Base-by-base conservation (phyloP, 1,140 invertebrate genomes). In the Meloidogyne floridensis region DNA sequence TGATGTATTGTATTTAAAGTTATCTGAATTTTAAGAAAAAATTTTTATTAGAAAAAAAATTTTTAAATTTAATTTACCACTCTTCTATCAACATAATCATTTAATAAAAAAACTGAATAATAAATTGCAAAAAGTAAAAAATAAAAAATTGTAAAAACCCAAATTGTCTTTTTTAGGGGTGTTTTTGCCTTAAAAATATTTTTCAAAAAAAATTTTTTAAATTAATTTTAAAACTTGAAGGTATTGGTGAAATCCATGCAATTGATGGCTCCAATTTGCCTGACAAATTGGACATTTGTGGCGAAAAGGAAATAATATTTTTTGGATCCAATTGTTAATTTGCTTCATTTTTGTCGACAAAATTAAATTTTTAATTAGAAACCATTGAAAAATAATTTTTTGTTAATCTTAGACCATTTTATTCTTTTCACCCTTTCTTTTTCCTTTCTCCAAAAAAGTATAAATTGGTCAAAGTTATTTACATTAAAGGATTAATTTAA, bases 41-140 rank as follows among this genome's bases (percentile, higher is more conserved):
- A 32, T 32, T 32, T 32, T 32, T 32, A 32, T 32, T 32, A 43
- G n/a, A 42, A 42, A 80, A 47, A 51, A 11, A 80, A 76, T 32
- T 18, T 74, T 80, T 80, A 18, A 47, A 2, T 20, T 13, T n/a
- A 7, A 73, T 65, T 47, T 20, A 81, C 72, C 51, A 74, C 81
- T 82, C 81, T 81, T 20, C 53, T 18, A 53, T 81, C 80, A 54
- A 81, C 18, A 76, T 83, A 82, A 32, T 82, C 80, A 15, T 82
- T 42, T n/a, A 82, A 15, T 18, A 82, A 47, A 20, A 82, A 56
- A 18, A 75, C 69, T 11, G 81, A 81, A 15, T 56, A 53, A 43
- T 20, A 53, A 20, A 82, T n/a, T 0, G 81, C 80, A 59, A 73
- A 18, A 56, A 82, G 6, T 15, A 82, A 75, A 32, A 43, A 75